Evolutionary conservation across 2,797 vertebrate genomes (phyloP).

Genomic region (Glossophaga mutica): DNA sequence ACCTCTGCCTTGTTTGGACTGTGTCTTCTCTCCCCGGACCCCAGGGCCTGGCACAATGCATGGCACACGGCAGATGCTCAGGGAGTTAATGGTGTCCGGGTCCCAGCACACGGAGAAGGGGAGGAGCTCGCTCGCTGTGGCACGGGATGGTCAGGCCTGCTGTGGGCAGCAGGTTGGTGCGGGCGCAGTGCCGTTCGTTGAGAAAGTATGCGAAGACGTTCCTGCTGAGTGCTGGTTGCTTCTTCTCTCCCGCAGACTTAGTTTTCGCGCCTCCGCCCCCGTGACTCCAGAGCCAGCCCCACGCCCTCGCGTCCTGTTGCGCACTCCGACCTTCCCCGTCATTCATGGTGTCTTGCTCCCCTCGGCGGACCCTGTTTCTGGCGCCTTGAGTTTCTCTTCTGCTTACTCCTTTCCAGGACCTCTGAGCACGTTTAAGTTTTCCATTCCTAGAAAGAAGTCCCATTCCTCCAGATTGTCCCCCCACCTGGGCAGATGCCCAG

Average conservation of each 20-base stretch:
- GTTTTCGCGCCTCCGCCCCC: background rate
- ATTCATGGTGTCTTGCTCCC: background rate
- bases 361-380: background rate
- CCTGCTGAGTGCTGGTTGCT: background rate
- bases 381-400: background rate
- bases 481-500: background rate
- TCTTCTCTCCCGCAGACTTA: background rate
- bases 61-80: fast-evolving
- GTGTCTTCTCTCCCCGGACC: background rate
- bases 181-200: too few species aligned
- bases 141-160: background rate
- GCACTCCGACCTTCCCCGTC: fast-evolving
- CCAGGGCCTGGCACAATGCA: background rate
- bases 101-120: background rate
- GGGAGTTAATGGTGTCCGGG: background rate
- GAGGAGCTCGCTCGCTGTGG: background rate
- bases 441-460: background rate
- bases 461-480: background rate
- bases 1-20: background rate
- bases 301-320: too few species aligned
- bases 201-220: background rate
- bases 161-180: fast-evolving
- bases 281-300: background rate
- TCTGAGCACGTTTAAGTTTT: background rate
- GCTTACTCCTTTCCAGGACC: background rate